These are phyloP conservation scores for Aporrectodea caliginosa DNA, from an alignment of 1,140 invertebrate species.

Conservation along the genomic window DNA sequence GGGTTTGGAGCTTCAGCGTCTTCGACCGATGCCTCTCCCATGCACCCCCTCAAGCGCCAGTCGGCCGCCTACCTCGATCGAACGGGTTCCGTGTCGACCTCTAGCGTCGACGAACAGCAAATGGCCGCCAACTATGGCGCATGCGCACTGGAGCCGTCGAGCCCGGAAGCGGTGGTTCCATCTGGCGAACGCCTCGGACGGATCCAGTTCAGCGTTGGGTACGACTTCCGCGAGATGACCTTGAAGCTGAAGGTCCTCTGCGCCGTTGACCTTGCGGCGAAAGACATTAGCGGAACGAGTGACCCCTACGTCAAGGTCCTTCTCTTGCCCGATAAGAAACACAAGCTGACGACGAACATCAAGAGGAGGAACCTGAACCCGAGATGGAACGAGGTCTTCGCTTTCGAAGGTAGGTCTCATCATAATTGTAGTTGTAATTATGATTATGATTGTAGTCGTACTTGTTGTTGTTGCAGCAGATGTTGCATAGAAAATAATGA, in stretches of 20 bases:
- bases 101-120: background rate
- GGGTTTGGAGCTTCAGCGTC: too few species aligned
- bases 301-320: constrained; percentile 34
- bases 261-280: constrained; percentile 72
- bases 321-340: constrained; percentile 32
- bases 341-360: constrained; percentile 28
- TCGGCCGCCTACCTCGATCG: background rate
- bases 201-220: constrained; percentile 90
- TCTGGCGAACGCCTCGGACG: constrained; percentile 35
- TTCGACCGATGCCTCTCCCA: background rate
- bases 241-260: constrained; percentile 57
- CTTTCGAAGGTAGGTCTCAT: constrained; percentile 32
- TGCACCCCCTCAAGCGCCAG: background rate
- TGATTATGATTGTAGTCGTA: too few species aligned
- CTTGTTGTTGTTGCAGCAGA: too few species aligned
- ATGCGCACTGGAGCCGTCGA: background rate
- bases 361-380: constrained; percentile 34
- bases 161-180: background rate
- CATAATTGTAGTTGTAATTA: too few species aligned
- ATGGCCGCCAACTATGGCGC: background rate
- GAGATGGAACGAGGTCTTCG: constrained; percentile 32
- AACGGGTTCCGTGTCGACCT: background rate
- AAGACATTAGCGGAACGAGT: constrained; percentile 64
- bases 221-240: constrained; percentile 76
- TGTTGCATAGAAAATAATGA: too few species aligned